Conservation (phyloP, 1,140 invertebrate species). For the Drosophila guanche region DNA sequence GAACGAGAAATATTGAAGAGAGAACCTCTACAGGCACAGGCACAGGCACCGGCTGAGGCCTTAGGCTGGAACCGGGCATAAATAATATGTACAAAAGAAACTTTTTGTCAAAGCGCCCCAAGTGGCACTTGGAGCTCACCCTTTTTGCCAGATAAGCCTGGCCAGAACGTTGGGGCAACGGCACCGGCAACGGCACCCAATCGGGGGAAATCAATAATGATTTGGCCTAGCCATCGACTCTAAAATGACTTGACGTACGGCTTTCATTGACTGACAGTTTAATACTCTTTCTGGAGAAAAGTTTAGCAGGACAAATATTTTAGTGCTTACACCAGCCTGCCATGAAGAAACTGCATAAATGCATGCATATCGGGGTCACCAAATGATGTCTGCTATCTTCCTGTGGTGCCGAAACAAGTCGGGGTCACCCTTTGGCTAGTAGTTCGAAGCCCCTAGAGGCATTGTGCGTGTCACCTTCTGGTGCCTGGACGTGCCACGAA, state of each 20-base stretch:
- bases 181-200: conserved; percentile 19
- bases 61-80: conserved; percentile 48
- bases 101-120: conserved; percentile 73
- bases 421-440: too few relatives aligned
- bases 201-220: conserved; percentile 73
- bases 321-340: not conserved
- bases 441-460: too few relatives aligned
- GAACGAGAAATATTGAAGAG: conserved; percentile 28
- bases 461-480: conserved; percentile 2
- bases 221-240: conserved; percentile 46
- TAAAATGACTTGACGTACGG: not conserved
- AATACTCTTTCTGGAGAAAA: conserved; percentile 11
- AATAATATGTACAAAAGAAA: conserved; percentile 72
- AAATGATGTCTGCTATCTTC: too few relatives aligned
- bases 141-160: conserved; percentile 55
- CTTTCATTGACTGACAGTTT: not conserved
- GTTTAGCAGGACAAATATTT: not conserved
- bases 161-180: conserved; percentile 6
- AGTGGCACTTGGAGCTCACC: conserved; percentile 70
- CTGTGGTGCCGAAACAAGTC: too few relatives aligned
- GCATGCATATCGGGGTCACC: not conserved
- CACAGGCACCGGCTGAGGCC: conserved; percentile 9
- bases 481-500: conserved; percentile 5
- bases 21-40: not conserved
- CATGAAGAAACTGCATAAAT: not conserved